A percentile compares a stretch with the other conserved stretches of the same genome.
Evolutionary conservation across 1,140 invertebrate species (phyloP).

Genomic region (Drosophila mauritiana): DNA sequence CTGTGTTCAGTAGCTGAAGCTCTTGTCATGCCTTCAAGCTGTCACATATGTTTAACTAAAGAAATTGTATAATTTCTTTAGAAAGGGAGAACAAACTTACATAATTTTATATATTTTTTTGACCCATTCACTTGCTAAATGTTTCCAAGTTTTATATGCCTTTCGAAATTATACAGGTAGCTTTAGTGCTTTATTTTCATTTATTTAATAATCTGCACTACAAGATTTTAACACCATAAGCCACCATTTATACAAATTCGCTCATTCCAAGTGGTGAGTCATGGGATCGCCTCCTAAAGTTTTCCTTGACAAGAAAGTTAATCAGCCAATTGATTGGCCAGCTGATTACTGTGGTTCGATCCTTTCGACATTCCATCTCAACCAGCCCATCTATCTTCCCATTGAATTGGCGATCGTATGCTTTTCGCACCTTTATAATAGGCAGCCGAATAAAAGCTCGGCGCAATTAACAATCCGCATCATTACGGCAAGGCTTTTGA

Average conservation of each 20-base stretch:
- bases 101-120: neutral
- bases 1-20: conserved; percentile 3
- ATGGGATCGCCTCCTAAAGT: neutral
- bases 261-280: neutral
- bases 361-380: conserved; percentile 8
- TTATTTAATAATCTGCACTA: no score
- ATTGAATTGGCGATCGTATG: conserved; percentile 15
- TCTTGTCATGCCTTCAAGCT: neutral
- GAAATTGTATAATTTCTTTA: neutral
- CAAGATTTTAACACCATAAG: no score
- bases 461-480: conserved; percentile 35
- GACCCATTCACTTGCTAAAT: neutral
- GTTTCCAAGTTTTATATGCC: no score
- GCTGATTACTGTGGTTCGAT: conserved; percentile 16
- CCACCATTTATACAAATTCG: no score
- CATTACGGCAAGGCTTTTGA: conserved; percentile 20
- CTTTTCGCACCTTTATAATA: conserved; percentile 19
- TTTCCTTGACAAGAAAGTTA: neutral
- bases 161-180: no score
- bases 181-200: no score
- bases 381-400: conserved; percentile 9
- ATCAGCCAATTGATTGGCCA: conserved; percentile 5
- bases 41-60: neutral
- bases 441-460: conserved; percentile 14
- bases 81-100: neutral